Base-by-base conservation (phyloP, 2,888 invertebrate genomes). In the Hirtodrosophila cameraria region DNA sequence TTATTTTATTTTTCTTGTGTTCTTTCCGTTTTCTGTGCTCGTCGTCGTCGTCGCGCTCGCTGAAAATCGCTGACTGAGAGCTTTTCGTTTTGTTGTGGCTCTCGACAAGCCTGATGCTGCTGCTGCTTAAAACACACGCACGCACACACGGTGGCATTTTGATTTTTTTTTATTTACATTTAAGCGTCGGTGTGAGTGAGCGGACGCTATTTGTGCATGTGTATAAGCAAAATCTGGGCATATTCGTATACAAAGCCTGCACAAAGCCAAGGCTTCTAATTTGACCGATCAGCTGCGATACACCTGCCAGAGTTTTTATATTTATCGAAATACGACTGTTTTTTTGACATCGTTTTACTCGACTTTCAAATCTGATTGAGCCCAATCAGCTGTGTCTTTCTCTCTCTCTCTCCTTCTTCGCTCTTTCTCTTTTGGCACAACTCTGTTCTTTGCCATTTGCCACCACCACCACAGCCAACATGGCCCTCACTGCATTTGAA, bases 231-330 rank as follows among this genome's bases (percentile, higher is more conserved):
- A 53, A 46, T 45, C 25, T 38, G 25, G 18, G 5, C 13, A 27
- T 33, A 52, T 41, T 50, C 42, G 25, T 16, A 39, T 13, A 52
- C 46, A 61, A 50, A 43, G 41, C 7, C 28, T 18, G 15, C 7
- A 12, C 11, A 48, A 55, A 45, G 20, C 23, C n/a, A 15, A 54
- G 49, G 35, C 23, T 33, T 18, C 18, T 6, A 54, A 42, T 36
- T 58, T 27, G 50, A 33, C 15, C 41, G 70, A 70, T 70, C 70
- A 67, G 38, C 38, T 57, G 59, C 42, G n/a, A 25, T 15, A 15
- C 25, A 28, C 9, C 31, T 18, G 36, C 13, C 16, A 39, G 11
- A 8, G 13, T 66, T 9, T 23, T 5, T 6, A n/a, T 39, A 35
- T 16, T 18, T 55, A 73, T 73, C 68, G 74, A 67, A 52, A 33